Evolutionary conservation across 2,113 vertebrate genomes (phyloP), one percentile per base, ranked within the genome.

Genomic region (Dryoscopus gambensis): DNA sequence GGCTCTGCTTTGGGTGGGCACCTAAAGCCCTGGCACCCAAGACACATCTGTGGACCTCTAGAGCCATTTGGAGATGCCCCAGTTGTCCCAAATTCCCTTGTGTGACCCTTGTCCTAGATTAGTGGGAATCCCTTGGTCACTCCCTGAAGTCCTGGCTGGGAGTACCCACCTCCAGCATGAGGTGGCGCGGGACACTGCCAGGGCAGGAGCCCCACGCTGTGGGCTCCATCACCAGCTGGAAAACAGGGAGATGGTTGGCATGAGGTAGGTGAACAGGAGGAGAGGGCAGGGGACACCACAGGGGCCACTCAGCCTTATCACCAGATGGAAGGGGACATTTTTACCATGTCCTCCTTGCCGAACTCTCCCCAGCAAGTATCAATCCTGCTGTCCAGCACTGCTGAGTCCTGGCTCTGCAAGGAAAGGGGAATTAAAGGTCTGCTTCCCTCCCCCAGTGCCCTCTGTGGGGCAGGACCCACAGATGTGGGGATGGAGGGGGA

Each of bases 371-470:
- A 97, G 84, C 73, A 88, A 64, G 98, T 73, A 39, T 96, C 92
- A 19, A 97, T 94, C 52, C 96, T 98, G 71, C 98, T 98, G 75
- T 99, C 98, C 80, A 99, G 98, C 77, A 99, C 98, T 0, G 98
- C 98, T 0, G 98, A 99, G 97, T 99, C 98, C 69, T 98, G 96
- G 92, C 97, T 98, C 98, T 99, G 92, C 53, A 89, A 83, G 65
- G 31, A 92, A 80, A 92, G 30, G 30, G 11, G 11, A 56, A 27
- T 78, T 78, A 90, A 15, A 67, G 28, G 0, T 28, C 39, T 44
- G 37, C 35, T 18, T 84, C 27, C 23, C 31, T 74, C 9, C 10
- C 40, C 6, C 40, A 10, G 11, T 15, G 16, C 30, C 40, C 56
- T 35, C 47, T 1, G 1, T 46, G 6, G 75, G 57, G 19, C 52